Base-by-base conservation (phyloP, 2,797 vertebrate species). In the Loriculus beryllinus region DNA sequence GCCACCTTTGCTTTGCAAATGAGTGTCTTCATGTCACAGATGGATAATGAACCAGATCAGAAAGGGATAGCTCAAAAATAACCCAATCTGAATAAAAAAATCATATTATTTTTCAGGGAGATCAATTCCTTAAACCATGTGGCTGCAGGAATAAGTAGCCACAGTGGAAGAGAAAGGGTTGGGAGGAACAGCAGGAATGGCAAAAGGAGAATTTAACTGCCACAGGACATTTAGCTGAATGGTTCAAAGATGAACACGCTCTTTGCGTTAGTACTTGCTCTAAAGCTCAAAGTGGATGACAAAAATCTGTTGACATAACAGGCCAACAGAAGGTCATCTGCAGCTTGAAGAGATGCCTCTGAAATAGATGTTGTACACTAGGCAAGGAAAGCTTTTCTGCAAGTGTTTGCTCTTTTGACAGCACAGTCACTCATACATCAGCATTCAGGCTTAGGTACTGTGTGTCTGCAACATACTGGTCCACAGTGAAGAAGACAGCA, bases 391-490 rank as follows among this genome's bases (percentile, higher is more conserved):
- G 19, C 12, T 48, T 33, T 33, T 39, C 76, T 56, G 22, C 7
- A 52, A 11, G n/a, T 2, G 18, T 47, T 54, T 47, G 57, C 25
- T 57, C 29, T 43, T 25, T 48, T 28, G 45, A 19, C 48, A 79
- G 68, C 35, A 37, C n/a, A n/a, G 0, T 5, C 6, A 14, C 65
- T 25, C 20, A 2, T 2, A 5, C 13, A 39, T 2, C 70, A 69
- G 37, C 9, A 3, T 13, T 26, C 28, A 31, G 54, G 33, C n/a
- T 59, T 2, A 68, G 25, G 72, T 28, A 12, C 35, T 26, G 12
- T 0, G 0, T 4, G 35, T 31, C 76, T 47, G 63, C 45, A 76
- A 31, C 51, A 40, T 1, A 1, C 9, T 10, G 35, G 3, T 48
- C 40, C 47, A 12, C 13, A 16, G 14, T 9, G 56, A 31, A 17